Evolutionary conservation across 2,888 invertebrate genomes (phyloP).

Genomic region (Falcaria lacertinaria): DNA sequence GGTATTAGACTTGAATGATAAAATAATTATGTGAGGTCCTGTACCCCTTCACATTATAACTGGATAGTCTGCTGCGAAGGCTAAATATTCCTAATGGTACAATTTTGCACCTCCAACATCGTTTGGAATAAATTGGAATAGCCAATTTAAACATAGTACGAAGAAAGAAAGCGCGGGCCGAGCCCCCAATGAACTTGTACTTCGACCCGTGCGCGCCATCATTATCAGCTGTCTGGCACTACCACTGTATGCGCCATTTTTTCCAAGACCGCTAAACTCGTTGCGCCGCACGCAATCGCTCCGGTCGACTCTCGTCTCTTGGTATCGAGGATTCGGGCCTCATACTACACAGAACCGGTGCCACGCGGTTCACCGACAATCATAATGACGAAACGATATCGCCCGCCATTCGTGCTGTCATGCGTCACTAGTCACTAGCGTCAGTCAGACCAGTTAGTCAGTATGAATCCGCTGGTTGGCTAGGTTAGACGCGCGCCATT

Average conservation of each 20-base stretch:
- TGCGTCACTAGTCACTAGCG: constrained; percentile 8
- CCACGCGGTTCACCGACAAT: constrained; percentile 43
- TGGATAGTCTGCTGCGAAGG: too few relatives aligned
- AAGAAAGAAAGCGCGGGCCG: constrained; percentile 37
- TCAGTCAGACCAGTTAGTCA: constrained; percentile 21
- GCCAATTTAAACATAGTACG: too few relatives aligned
- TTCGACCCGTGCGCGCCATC: constrained; percentile 37
- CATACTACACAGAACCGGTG: constrained; percentile 42
- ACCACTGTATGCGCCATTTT: constrained; percentile 27
- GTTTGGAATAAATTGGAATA: too few relatives aligned
- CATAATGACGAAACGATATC: constrained; percentile 39
- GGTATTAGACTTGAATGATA: too few relatives aligned
- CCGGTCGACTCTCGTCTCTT: constrained; percentile 15
- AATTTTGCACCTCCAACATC: too few relatives aligned
- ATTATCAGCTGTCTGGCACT: constrained; percentile 49
- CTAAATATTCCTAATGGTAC: too few relatives aligned
- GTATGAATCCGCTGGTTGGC: constrained; percentile 52
- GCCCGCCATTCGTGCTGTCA: constrained; percentile 15
- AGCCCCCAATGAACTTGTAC: constrained; percentile 62
- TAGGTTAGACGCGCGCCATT: constrained; percentile 34
- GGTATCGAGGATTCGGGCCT: constrained; percentile 26
- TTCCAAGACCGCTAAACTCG: background rate
- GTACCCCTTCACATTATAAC: too few relatives aligned
- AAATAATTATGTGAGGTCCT: too few relatives aligned
- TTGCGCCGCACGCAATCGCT: background rate